phyloP scores from a whole-genome alignment of 2,888 invertebrate species.

The Ypsolopha scabrella region DNA sequence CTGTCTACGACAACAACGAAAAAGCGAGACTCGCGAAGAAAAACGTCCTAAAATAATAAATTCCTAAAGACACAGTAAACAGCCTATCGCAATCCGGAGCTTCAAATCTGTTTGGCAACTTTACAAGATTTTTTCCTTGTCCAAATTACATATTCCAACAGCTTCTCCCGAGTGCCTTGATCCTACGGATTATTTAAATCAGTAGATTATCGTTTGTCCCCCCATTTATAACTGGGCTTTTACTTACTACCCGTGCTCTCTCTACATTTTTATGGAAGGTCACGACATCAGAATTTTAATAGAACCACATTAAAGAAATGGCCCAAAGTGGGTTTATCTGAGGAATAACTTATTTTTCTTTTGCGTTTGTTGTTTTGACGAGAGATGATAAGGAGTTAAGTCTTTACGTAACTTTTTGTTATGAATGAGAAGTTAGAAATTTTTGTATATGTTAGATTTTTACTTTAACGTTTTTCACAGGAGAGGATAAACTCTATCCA shows the following conservation, averaged over 20 bases:
- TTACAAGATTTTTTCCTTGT: background rate
- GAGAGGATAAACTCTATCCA: too few species aligned
- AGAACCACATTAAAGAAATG: conserved; percentile 20
- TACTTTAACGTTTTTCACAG: too few species aligned
- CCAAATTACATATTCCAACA: conserved; percentile 2
- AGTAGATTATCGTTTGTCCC: conserved; percentile 20
- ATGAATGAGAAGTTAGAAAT: too few species aligned
- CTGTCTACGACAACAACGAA: too few species aligned
- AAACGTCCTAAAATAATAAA: too few species aligned
- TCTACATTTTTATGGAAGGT: conserved; percentile 23
- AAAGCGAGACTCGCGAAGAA: too few species aligned
- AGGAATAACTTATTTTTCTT: conserved; percentile 1
- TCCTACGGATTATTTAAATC: conserved; percentile 21
- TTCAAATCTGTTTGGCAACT: background rate
- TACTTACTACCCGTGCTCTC: conserved; percentile 3
- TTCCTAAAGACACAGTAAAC: too few species aligned
- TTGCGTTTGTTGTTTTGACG: background rate
- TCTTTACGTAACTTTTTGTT: conserved; percentile 5
- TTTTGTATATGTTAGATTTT: too few species aligned
- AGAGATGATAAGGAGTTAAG: background rate
- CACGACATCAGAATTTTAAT: conserved; percentile 27
- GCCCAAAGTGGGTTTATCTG: background rate
- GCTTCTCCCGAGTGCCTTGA: conserved; percentile 3
- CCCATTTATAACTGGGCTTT: conserved; percentile 18
- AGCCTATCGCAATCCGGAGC: too few species aligned